phyloP scores from a whole-genome alignment of 2,888 invertebrate species.

The Anodontia alba region DNA sequence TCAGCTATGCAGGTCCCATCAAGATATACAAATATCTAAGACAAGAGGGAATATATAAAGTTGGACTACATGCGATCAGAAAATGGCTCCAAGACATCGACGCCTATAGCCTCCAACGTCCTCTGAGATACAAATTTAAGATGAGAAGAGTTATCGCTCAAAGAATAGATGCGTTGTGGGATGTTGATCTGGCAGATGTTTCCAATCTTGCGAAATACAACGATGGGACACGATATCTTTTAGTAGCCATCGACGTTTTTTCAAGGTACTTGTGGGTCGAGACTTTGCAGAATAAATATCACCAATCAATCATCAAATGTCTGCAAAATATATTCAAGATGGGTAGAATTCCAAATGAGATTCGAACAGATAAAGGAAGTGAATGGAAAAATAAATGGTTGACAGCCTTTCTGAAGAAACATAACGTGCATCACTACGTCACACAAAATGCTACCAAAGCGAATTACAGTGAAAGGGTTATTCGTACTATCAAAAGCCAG shows the following conservation, averaged over 20 bases:
- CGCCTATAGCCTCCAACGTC: conserved; percentile 43
- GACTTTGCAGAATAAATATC: conserved; percentile 37
- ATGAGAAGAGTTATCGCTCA: conserved; percentile 40
- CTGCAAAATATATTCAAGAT: conserved; percentile 35
- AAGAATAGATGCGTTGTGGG: conserved; percentile 35
- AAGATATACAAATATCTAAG: too few species aligned
- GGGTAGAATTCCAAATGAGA: conserved; percentile 36
- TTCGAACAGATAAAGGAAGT: conserved; percentile 35
- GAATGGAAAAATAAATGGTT: conserved; percentile 45
- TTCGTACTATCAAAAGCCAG: conserved; percentile 29
- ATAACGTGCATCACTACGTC: conserved; percentile 38
- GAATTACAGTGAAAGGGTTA: conserved; percentile 37
- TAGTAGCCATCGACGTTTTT: conserved; percentile 49
- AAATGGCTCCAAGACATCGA: conserved; percentile 50
- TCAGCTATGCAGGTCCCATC: too few species aligned
- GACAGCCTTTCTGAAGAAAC: conserved; percentile 23
- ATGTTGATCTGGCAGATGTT: conserved; percentile 48
- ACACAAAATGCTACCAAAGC: conserved; percentile 35
- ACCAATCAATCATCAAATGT: conserved; percentile 40
- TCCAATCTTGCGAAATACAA: conserved; percentile 43
- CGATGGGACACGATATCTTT: conserved; percentile 30
- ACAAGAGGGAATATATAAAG: too few species aligned
- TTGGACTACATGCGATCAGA: conserved; percentile 38
- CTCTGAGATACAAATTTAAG: conserved; percentile 32
- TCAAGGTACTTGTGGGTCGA: conserved; percentile 51